These are phyloP conservation scores for Onychomys torridus DNA, from an alignment of 2,797 vertebrate genomes.

Conservation along the genomic window DNA sequence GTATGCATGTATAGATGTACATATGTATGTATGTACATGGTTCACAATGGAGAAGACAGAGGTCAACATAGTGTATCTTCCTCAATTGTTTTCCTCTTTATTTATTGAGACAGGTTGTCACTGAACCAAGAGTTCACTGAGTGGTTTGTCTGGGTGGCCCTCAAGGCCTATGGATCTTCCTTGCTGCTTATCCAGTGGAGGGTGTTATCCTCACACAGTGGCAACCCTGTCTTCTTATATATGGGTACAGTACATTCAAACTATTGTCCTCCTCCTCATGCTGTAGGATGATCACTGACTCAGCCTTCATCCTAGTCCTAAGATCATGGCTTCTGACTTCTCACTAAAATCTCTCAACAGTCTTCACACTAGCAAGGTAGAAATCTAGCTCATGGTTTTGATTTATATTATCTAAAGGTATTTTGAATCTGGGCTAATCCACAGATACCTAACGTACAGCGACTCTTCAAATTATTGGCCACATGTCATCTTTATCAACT, in stretches of 20 bases:
- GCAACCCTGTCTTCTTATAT: not conserved
- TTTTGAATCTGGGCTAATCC: not conserved
- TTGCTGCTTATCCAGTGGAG: not conserved
- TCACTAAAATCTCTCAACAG: not conserved
- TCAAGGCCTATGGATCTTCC: not conserved
- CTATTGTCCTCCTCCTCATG: too few species aligned
- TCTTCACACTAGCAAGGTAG: not conserved
- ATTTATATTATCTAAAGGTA: rapidly evolving
- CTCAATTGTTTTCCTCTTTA: not conserved
- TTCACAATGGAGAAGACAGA: too few species aligned
- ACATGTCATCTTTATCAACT: not conserved
- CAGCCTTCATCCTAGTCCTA: not conserved
- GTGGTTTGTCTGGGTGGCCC: not conserved
- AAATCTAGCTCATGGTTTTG: not conserved
- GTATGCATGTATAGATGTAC: not conserved
- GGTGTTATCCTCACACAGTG: not conserved
- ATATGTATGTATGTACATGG: not conserved
- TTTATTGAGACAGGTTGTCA: not conserved
- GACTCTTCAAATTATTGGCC: not conserved
- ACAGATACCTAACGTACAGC: not conserved
- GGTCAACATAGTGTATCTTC: not conserved
- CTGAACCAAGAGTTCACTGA: not conserved
- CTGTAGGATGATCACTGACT: too few species aligned
- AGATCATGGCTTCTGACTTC: not conserved
- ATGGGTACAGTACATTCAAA: not conserved